Evolutionary conservation across 2,113 vertebrate species (phyloP).

Genomic region (Phaethornis superciliosus): DNA sequence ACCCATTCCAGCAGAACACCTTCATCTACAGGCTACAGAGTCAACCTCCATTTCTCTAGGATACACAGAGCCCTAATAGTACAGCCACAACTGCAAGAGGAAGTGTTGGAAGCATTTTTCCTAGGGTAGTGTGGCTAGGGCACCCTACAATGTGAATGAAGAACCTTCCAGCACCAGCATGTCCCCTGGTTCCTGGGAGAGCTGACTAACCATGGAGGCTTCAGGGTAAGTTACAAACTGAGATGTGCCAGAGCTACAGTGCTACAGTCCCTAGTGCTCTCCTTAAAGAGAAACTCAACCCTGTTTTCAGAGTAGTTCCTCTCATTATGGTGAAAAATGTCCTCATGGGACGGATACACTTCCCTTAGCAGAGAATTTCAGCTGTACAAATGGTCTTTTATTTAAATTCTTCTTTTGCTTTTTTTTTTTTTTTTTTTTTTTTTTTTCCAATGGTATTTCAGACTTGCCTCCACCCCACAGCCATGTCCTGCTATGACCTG

Average conservation of each 20-base stretch:
- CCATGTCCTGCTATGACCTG: constrained; percentile 15
- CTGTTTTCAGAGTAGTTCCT: not conserved
- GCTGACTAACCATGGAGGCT: not conserved
- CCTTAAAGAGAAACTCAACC: not conserved
- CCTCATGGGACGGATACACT: not conserved
- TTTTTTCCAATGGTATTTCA: not conserved
- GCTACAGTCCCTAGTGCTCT: not conserved
- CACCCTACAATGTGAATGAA: not conserved
- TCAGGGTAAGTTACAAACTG: not conserved
- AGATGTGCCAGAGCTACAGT: not conserved
- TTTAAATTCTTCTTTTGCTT: not conserved
- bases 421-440: not conserved
- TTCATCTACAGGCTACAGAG: not conserved
- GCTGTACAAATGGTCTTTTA: not conserved
- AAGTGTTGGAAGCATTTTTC: not conserved
- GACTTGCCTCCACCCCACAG: not conserved
- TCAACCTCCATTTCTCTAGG: not conserved
- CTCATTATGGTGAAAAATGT: not conserved
- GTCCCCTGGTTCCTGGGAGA: not conserved
- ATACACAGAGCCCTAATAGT: not conserved
- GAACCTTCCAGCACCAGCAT: not conserved
- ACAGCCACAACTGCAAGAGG: not conserved
- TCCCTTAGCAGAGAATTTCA: not conserved
- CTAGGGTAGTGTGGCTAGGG: not conserved
- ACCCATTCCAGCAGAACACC: not conserved